These are phyloP conservation scores for Ischnus inquisitorius DNA, from an alignment of 2,888 invertebrate species.

Conservation along the genomic window DNA sequence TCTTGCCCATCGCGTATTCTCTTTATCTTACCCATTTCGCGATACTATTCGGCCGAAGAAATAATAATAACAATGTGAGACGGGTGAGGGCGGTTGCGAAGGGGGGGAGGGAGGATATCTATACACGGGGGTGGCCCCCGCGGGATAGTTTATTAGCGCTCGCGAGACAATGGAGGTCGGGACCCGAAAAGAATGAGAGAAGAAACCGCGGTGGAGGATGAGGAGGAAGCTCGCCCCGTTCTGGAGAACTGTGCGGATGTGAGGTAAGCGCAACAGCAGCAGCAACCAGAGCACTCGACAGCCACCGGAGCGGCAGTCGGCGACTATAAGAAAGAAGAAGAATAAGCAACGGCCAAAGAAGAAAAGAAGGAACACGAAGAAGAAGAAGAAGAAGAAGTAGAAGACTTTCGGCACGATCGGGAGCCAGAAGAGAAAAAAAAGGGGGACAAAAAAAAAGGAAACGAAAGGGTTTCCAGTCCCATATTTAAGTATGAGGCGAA, in stretches of 20 bases:
- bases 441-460: constrained; percentile 55
- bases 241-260: constrained; percentile 59
- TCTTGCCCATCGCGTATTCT: constrained; percentile 54
- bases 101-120: constrained; percentile 53
- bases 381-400: constrained; percentile 51
- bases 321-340: constrained; percentile 53
- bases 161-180: constrained; percentile 84
- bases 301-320: constrained; percentile 67
- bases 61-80: constrained; percentile 80
- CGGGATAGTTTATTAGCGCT: constrained; percentile 84
- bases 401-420: constrained; percentile 56
- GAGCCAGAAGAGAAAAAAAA: constrained; percentile 37
- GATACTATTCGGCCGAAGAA: constrained; percentile 66
- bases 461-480: constrained; percentile 75
- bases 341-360: constrained; percentile 46
- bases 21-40: constrained; percentile 45
- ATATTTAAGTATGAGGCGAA: constrained; percentile 83
- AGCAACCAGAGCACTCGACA: constrained; percentile 64
- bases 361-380: constrained; percentile 54
- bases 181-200: constrained; percentile 83
- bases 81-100: neutral
- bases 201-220: constrained; percentile 68
- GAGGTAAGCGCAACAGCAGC: constrained; percentile 74
- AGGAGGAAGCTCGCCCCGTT: constrained; percentile 57
- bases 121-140: constrained; percentile 79